phyloP scores from a whole-genome alignment of 2,113 vertebrate genomes.

The Pristiophorus japonicus region DNA sequence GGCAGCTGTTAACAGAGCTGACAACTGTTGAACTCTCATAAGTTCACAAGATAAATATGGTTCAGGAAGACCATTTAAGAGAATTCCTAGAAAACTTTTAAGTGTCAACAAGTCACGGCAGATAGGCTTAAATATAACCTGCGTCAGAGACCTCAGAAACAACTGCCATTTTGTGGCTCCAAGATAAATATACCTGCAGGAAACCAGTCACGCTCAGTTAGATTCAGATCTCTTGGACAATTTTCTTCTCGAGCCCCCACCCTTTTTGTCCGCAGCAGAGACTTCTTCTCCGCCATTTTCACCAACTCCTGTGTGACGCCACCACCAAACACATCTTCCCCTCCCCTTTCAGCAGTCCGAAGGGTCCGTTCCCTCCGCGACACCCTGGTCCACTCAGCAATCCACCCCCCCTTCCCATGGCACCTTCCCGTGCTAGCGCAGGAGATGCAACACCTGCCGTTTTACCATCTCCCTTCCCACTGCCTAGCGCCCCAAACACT shows the following conservation, averaged over 20 bases:
- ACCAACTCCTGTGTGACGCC: not conserved
- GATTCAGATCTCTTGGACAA: not conserved
- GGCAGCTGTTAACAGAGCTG: not conserved
- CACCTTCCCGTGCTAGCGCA: not conserved
- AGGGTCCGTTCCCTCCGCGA: not conserved
- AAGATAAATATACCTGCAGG: not conserved
- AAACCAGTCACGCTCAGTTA: not conserved
- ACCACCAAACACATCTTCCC: not conserved
- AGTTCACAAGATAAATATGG: not conserved
- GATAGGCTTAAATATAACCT: not conserved
- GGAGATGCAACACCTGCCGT: not conserved
- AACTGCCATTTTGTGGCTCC: not conserved
- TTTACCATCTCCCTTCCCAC: not conserved
- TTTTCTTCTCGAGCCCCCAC: not conserved
- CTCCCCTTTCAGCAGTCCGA: not conserved
- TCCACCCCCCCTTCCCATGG: not conserved
- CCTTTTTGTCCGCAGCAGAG: not conserved
- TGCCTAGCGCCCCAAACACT: not conserved
- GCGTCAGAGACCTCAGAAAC: not conserved
- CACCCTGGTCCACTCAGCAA: not conserved
- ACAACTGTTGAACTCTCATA: not conserved
- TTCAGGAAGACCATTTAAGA: not conserved
- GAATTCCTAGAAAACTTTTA: not conserved
- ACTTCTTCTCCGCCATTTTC: not conserved
- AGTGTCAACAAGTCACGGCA: not conserved